Percentiles rank a stretch among this genome's conserved stretches.
These are phyloP conservation scores for Oligia latruncula DNA, from an alignment of 2,888 invertebrate genomes.

Conservation along the genomic window DNA sequence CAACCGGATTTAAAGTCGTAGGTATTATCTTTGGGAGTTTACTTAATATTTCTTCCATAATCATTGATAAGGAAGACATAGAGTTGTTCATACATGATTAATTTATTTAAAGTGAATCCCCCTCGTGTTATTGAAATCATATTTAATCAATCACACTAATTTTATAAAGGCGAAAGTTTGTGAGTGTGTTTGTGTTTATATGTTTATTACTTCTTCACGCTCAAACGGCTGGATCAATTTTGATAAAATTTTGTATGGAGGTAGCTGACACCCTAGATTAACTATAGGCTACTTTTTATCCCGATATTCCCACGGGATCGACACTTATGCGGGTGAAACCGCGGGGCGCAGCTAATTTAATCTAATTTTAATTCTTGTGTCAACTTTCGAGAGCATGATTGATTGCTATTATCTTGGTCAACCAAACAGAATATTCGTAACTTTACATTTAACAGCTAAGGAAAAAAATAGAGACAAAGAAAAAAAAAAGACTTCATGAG, in stretches of 20 bases:
- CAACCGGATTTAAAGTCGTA: constrained; percentile 32
- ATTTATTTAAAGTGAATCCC: not conserved
- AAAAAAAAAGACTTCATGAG: not conserved
- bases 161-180: too few relatives aligned
- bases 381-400: too few relatives aligned
- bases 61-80: too few relatives aligned
- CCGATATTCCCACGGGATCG: too few relatives aligned
- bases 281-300: too few relatives aligned
- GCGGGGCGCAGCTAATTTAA: not conserved
- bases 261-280: too few relatives aligned
- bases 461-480: too few relatives aligned
- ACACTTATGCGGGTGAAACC: too few relatives aligned
- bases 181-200: too few relatives aligned
- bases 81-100: not conserved
- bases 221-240: too few relatives aligned
- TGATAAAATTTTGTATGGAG: too few relatives aligned
- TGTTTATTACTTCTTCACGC: too few relatives aligned
- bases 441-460: not conserved
- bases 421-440: not conserved
- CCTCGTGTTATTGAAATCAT: not conserved
- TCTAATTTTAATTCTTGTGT: not conserved
- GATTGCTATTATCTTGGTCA: not conserved
- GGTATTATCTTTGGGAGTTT: not conserved
- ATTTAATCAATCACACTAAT: not conserved
- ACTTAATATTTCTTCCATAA: not conserved